These are phyloP conservation scores for Cephus sareptanus DNA, from an alignment of 2,888 invertebrate genomes.

Conservation along the genomic window DNA sequence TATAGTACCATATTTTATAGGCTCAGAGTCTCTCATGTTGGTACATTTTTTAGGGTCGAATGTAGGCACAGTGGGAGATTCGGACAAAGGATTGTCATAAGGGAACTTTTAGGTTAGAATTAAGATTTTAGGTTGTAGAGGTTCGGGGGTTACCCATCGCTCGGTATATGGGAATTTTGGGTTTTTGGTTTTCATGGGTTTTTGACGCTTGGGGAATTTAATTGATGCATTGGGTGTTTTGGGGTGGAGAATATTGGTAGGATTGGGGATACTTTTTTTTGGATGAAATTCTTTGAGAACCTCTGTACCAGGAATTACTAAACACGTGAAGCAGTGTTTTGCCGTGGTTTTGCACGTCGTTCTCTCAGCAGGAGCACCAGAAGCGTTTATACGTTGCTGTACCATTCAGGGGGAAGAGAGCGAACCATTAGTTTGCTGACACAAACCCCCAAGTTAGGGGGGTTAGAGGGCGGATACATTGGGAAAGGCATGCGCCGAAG, in stretches of 20 bases:
- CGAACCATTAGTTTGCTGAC: slow-evolving; percentile 52
- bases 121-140: not conserved
- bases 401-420: slow-evolving; percentile 38
- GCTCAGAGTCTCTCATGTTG: not conserved
- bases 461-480: slow-evolving; percentile 38
- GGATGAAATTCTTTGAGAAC: slow-evolving; percentile 30
- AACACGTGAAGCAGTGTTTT: slow-evolving; percentile 41
- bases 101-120: not conserved
- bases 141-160: too few species aligned
- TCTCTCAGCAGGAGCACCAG: slow-evolving; percentile 28
- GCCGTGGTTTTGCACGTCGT: slow-evolving; percentile 42
- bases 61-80: not conserved
- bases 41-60: not conserved
- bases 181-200: not conserved
- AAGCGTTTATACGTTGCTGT: slow-evolving; percentile 48
- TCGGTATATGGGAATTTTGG: not conserved
- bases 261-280: not conserved
- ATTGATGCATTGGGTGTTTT: not conserved
- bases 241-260: not conserved
- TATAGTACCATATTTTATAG: slow-evolving; percentile 8
- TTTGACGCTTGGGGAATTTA: not conserved
- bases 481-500: slow-evolving; percentile 38
- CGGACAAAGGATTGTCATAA: not conserved
- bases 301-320: slow-evolving; percentile 34
- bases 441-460: slow-evolving; percentile 32